Conservation (phyloP, 2,113 vertebrate species). For the Meriones unguiculatus region DNA sequence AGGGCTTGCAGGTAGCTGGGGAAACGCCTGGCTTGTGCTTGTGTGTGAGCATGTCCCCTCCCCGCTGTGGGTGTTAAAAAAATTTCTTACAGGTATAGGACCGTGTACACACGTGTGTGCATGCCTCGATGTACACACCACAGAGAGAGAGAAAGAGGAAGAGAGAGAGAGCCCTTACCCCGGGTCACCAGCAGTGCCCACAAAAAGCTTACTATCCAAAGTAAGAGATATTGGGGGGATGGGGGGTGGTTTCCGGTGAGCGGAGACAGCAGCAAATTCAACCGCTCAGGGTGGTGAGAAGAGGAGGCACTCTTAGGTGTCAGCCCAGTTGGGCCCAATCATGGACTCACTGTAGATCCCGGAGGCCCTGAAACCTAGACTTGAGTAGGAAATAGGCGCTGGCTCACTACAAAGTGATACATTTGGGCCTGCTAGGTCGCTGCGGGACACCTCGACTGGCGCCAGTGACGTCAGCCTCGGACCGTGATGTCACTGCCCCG, state of each 20-base stretch:
- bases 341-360: neutral
- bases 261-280: neutral
- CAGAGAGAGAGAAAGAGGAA: too few relatives aligned
- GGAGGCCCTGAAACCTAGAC: neutral
- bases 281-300: neutral
- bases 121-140: neutral
- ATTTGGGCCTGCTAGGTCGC: neutral
- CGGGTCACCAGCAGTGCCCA: neutral
- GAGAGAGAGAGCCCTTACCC: neutral
- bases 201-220: neutral
- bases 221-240: neutral
- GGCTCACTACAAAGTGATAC: neutral
- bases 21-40: neutral
- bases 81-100: neutral
- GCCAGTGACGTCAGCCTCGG: conserved; percentile 1
- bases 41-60: neutral
- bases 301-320: neutral
- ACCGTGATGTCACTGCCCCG: conserved; percentile 57
- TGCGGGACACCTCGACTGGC: neutral
- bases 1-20: neutral
- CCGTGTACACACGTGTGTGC: neutral
- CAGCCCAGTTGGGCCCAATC: neutral
- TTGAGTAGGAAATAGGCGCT: neutral
- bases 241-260: accelerated
- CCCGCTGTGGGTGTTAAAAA: neutral